phyloP scores from a whole-genome alignment of 2,888 invertebrate species.

The Apodemia mormo region DNA sequence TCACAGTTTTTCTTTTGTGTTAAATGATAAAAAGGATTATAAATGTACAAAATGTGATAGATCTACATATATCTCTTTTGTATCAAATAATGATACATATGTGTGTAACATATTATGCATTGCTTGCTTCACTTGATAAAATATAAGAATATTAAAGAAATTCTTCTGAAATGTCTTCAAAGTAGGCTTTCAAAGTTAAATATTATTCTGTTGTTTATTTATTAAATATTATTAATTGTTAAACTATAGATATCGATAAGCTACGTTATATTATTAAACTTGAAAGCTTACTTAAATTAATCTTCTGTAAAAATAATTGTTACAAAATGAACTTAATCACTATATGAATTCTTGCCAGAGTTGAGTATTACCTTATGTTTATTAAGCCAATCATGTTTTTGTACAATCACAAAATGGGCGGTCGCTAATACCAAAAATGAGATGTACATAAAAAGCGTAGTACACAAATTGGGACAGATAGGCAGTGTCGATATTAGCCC shows the following conservation, averaged over 20 bases:
- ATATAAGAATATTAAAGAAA: background rate
- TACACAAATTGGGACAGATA: background rate
- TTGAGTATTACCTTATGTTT: no score
- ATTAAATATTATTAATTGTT: no score
- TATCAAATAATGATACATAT: background rate
- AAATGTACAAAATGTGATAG: background rate
- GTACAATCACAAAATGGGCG: background rate
- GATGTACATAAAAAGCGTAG: background rate
- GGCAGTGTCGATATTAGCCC: no score
- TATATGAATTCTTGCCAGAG: background rate
- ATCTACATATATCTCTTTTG: background rate
- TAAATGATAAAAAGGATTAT: conserved; percentile 1
- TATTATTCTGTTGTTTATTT: no score
- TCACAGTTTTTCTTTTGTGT: background rate
- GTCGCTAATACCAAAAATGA: background rate
- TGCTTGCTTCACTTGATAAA: background rate
- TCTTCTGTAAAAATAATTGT: no score
- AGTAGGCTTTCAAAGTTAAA: no score
- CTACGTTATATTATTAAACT: no score
- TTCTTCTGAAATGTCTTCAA: background rate
- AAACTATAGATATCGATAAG: no score
- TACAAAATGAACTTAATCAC: no score
- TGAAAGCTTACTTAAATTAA: no score
- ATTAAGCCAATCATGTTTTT: background rate
- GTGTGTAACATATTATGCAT: background rate